Evolutionary conservation across 2,797 vertebrate species (phyloP), one percentile per base, ranked within the genome.

Genomic region (Chrosomus eos): DNA sequence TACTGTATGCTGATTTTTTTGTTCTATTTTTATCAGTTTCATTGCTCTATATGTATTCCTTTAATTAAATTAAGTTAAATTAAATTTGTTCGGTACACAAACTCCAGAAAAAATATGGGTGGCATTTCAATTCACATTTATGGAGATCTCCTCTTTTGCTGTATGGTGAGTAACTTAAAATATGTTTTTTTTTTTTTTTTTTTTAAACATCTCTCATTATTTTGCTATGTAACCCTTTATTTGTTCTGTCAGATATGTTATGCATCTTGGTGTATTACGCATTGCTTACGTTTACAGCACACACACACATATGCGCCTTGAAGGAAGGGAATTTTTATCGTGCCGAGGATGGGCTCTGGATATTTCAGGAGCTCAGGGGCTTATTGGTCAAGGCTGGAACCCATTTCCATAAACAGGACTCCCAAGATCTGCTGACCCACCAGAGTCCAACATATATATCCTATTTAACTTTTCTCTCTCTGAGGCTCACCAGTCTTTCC

Each of bases 321-420:
- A 86, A 90, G 83, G 72, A 84, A 87, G 68, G 79, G n/a, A 85
- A 62, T 88, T 88, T 75, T 85, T 88, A 84, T 60, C 80, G 36
- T 78, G 48, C 64, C 13, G 23, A 92, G 90, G 91, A 89, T 88
- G 91, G 89, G 85, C 80, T 36, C 89, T 88, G 91, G 91, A 90
- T 95, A 95, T 95, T 95, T 95, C 93, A 94, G 93, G 94, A 93
- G 80, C 94, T 90, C 88, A 87, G 9, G 3, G 90, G 88, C 91
- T 87, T 79, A 95, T 95, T 95, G 94, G 94, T 93, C 93, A 91
- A 88, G 66, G 84, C 36, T 67, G 89, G 90, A 92, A 93, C 90
- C 86, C 87, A 91, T 90, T 94, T 94, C 94, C 94, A 93, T 95
- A 95, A 94, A 93, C 85, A 95, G 94, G 90, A 88, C 91, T 81